Conservation (phyloP, 2,888 invertebrate genomes). For the Cephus runcator region DNA sequence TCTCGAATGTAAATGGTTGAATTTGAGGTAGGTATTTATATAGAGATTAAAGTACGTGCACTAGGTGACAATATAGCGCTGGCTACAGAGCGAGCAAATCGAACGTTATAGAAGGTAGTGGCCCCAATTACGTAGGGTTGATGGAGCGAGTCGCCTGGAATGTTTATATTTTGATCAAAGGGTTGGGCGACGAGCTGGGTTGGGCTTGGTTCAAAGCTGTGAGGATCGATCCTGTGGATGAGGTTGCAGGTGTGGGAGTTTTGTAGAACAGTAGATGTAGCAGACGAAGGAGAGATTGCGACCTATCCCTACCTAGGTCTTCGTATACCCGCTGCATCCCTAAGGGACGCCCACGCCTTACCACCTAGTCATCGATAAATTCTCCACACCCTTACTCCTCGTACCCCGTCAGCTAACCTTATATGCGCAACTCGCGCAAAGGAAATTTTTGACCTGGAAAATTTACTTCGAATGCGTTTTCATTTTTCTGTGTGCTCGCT, state of each 20-base stretch:
- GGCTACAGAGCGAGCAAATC: not conserved
- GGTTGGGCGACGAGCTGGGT: conserved; percentile 5
- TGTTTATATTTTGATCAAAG: conserved; percentile 29
- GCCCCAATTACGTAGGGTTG: conserved; percentile 4
- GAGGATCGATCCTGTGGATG: conserved; percentile 35
- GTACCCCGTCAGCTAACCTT: not conserved
- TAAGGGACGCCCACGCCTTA: conserved; percentile 4
- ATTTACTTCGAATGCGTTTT: not conserved
- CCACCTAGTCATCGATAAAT: not conserved
- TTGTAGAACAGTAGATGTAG: not conserved
- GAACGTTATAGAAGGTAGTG: not conserved
- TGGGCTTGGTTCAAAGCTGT: conserved; percentile 22
- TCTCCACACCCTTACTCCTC: not conserved
- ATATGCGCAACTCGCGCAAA: not conserved
- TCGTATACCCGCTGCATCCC: not conserved
- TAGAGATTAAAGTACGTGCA: not conserved
- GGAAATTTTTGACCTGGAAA: not conserved
- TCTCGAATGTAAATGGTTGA: not conserved
- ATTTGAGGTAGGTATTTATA: not conserved
- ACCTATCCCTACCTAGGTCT: not conserved
- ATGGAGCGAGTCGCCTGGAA: conserved; percentile 2
- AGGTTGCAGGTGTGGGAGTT: conserved; percentile 21
- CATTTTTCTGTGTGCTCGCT: not conserved
- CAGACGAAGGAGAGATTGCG: conserved; percentile 1
- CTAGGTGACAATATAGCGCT: not conserved